Percentiles rank a stretch among this genome's conserved stretches.
Conservation (phyloP, 2,113 vertebrate genomes). For the Oriolus oriolus region DNA sequence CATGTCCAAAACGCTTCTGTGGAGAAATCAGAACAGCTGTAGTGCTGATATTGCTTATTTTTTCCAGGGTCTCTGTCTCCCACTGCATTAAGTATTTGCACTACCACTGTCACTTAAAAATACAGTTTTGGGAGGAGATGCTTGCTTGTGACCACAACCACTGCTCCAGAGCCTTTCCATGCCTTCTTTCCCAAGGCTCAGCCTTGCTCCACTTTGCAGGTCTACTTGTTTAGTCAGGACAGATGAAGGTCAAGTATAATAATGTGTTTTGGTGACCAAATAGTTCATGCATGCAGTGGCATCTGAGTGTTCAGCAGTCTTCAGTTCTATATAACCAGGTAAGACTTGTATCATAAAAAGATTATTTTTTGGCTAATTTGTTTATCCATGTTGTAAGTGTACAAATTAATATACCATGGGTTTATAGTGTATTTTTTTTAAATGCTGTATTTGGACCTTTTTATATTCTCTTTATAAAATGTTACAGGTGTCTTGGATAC, state of each 20-base stretch:
- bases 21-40: not conserved
- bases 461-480: not conserved
- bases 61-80: not conserved
- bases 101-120: not conserved
- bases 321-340: not conserved
- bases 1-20: not conserved
- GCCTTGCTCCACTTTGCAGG: not conserved
- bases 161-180: not conserved
- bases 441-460: not conserved
- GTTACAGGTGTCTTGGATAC: not conserved
- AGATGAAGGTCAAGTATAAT: not conserved
- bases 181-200: not conserved
- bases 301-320: not conserved
- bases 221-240: not conserved
- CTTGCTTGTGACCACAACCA: not conserved
- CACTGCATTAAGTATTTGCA: not conserved
- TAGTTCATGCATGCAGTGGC: not conserved
- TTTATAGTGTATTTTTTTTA: not conserved
- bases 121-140: not conserved
- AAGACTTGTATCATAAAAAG: not conserved
- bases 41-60: not conserved
- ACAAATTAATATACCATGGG: not conserved
- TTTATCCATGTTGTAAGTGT: not conserved
- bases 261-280: not conserved
- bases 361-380: not conserved